These are phyloP conservation scores for Selenia dentaria DNA, from an alignment of 2,888 invertebrate species.

Conservation along the genomic window DNA sequence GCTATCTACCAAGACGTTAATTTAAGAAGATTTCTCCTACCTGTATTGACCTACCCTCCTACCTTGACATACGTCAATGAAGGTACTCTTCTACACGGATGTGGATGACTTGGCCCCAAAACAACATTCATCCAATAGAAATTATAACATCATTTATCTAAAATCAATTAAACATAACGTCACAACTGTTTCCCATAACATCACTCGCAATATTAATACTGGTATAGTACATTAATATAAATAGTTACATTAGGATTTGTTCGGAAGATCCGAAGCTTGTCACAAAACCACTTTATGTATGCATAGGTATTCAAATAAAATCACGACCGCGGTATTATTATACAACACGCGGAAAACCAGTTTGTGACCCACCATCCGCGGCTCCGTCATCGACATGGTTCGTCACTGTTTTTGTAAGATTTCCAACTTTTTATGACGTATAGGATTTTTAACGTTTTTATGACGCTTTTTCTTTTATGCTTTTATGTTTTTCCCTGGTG, in stretches of 20 bases:
- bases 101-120: too few relatives aligned
- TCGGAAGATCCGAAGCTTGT: neutral
- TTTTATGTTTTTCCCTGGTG: slow-evolving; percentile 2
- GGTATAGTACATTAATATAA: too few relatives aligned
- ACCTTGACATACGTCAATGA: too few relatives aligned
- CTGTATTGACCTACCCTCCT: too few relatives aligned
- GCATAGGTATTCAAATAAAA: slow-evolving; percentile 13
- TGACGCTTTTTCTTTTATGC: slow-evolving; percentile 25
- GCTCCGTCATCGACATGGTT: slow-evolving; percentile 41
- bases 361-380: slow-evolving; percentile 30
- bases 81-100: too few relatives aligned
- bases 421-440: slow-evolving; percentile 38
- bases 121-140: too few relatives aligned
- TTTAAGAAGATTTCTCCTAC: too few relatives aligned
- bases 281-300: slow-evolving; percentile 7
- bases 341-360: slow-evolving; percentile 38
- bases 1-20: too few relatives aligned
- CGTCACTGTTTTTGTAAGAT: slow-evolving; percentile 31
- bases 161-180: neutral
- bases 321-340: slow-evolving; percentile 1
- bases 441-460: slow-evolving; percentile 26
- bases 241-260: neutral
- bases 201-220: neutral
- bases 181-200: slow-evolving; percentile 1
- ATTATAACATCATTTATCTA: too few relatives aligned